These are phyloP conservation scores for Hipposideros armiger DNA, from an alignment of 2,113 vertebrate species.

Conservation along the genomic window DNA sequence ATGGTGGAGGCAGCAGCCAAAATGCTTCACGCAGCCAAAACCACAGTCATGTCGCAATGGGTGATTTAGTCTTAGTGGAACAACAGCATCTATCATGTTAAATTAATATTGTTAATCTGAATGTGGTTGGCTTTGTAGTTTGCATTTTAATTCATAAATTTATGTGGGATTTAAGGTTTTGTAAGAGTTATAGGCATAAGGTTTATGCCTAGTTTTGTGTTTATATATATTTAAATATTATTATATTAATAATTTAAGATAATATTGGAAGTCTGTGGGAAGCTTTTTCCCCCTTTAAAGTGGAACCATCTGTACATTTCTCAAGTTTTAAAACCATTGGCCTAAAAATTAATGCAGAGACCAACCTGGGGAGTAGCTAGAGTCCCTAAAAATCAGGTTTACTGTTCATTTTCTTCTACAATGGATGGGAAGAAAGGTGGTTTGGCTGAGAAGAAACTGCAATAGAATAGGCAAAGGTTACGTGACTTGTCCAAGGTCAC, in stretches of 20 bases:
- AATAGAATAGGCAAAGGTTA: neutral
- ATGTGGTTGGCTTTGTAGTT: slow-evolving; percentile 19
- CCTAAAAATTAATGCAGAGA: slow-evolving; percentile 44
- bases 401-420: slow-evolving; percentile 11
- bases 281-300: slow-evolving; percentile 23
- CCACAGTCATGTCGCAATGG: neutral
- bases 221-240: slow-evolving; percentile 48
- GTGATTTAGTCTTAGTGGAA: neutral
- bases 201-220: neutral
- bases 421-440: neutral
- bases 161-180: neutral
- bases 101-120: slow-evolving; percentile 48
- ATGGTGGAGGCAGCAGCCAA: neutral
- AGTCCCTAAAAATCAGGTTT: neutral
- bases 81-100: neutral
- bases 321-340: neutral
- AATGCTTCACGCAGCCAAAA: neutral
- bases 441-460: slow-evolving; percentile 20
- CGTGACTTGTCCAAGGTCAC: neutral
- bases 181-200: neutral
- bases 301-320: slow-evolving; percentile 9
- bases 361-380: neutral
- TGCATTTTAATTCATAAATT: slow-evolving; percentile 51
- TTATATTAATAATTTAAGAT: slow-evolving; percentile 45
- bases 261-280: slow-evolving; percentile 41